Evolutionary conservation across 2,113 vertebrate genomes (phyloP).

Genomic region (Phodopus roborovskii): DNA sequence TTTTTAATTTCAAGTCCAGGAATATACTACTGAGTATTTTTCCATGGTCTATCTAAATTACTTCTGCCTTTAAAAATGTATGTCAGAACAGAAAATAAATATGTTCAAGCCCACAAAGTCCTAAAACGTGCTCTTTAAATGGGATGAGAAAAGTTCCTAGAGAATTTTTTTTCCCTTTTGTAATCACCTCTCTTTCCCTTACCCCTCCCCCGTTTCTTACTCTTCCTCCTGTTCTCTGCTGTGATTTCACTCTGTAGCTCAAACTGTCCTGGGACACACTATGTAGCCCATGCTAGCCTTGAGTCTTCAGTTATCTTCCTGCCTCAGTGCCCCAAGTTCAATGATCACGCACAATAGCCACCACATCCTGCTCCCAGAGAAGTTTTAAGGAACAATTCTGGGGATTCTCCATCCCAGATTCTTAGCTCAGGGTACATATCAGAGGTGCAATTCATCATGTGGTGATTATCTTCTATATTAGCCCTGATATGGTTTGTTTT

Average conservation of each 20-base stretch:
- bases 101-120: neutral
- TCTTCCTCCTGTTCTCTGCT: neutral
- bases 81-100: neutral
- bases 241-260: neutral
- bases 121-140: neutral
- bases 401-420: neutral
- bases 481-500: neutral
- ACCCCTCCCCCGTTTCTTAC: neutral
- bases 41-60: neutral
- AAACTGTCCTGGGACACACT: neutral
- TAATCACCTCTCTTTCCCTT: neutral
- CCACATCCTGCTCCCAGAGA: neutral
- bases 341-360: neutral
- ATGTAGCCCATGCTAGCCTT: neutral
- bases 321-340: neutral
- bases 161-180: neutral
- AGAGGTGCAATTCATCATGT: neutral
- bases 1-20: neutral
- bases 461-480: neutral
- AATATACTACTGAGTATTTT: neutral
- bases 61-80: neutral
- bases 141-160: neutral
- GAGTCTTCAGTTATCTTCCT: neutral
- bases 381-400: constrained; percentile 28
- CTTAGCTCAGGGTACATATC: neutral